phyloP scores from a whole-genome alignment of 2,888 invertebrate genomes.

The Eueremaeus valkanovi region DNA sequence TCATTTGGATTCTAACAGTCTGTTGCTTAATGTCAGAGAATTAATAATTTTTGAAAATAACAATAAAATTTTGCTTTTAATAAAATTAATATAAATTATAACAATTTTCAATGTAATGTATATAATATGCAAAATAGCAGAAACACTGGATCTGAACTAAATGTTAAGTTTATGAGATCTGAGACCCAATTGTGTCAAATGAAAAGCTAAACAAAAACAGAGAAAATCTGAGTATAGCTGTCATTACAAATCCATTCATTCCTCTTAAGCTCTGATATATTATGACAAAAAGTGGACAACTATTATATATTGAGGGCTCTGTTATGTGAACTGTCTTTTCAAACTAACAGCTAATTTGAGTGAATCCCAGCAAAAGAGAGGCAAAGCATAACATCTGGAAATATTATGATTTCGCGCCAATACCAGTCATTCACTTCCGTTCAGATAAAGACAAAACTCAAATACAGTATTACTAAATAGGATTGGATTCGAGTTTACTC shows the following conservation, averaged over 20 bases:
- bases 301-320: neutral
- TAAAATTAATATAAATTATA: too few relatives aligned
- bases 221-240: neutral
- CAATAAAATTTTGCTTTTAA: too few relatives aligned
- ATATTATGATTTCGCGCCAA: neutral
- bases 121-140: too few relatives aligned
- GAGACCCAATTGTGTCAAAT: neutral
- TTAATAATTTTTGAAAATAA: too few relatives aligned
- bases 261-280: neutral
- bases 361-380: neutral
- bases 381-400: neutral
- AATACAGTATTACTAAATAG: too few relatives aligned
- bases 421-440: neutral
- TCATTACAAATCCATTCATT: neutral
- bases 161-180: neutral
- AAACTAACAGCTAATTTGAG: neutral
- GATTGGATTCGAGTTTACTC: too few relatives aligned
- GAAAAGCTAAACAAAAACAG: neutral
- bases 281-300: constrained; percentile 6
- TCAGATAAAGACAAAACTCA: neutral
- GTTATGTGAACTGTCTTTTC: neutral
- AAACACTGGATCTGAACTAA: neutral
- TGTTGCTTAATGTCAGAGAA: too few relatives aligned
- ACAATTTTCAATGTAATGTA: too few relatives aligned
- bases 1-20: too few relatives aligned